phyloP scores from a whole-genome alignment of 1,140 invertebrate genomes.

The Bombyx mandarina region DNA sequence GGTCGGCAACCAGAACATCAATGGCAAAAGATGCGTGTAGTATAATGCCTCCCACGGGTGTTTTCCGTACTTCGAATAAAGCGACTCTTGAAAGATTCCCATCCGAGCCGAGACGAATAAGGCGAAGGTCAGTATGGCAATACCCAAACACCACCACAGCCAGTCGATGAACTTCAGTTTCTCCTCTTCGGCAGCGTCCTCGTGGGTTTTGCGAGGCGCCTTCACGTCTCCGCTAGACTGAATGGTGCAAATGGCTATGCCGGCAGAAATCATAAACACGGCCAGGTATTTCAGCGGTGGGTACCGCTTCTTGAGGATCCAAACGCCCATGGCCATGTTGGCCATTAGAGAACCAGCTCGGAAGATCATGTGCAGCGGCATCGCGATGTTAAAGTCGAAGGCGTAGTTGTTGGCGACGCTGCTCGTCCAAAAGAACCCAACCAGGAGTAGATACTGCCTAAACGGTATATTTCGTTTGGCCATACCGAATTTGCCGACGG shows the following conservation, averaged over 20 bases:
- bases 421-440: constrained; percentile 91
- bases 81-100: constrained; percentile 96
- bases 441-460: constrained; percentile 88
- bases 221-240: constrained; percentile 83
- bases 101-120: constrained; percentile 94
- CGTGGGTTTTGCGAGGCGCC: constrained; percentile 54
- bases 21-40: constrained; percentile 92
- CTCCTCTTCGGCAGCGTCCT: constrained; percentile 58
- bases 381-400: constrained; percentile 96
- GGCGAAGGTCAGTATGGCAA: constrained; percentile 88
- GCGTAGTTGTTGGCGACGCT: constrained; percentile 98
- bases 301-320: constrained; percentile 91
- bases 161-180: constrained; percentile 73
- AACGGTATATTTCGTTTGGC: constrained; percentile 79
- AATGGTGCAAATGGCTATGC: constrained; percentile 93
- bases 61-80: constrained; percentile 92
- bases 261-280: constrained; percentile 92
- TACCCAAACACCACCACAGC: constrained; percentile 89
- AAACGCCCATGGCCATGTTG: constrained; percentile 95
- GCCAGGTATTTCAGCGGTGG: constrained; percentile 90
- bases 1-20: constrained; percentile 88
- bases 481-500: constrained; percentile 90
- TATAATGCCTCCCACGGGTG: constrained; percentile 95
- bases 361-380: constrained; percentile 99
- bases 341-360: constrained; percentile 96